Conservation (phyloP, 2,797 vertebrate species). For the Cyprinella venusta region DNA sequence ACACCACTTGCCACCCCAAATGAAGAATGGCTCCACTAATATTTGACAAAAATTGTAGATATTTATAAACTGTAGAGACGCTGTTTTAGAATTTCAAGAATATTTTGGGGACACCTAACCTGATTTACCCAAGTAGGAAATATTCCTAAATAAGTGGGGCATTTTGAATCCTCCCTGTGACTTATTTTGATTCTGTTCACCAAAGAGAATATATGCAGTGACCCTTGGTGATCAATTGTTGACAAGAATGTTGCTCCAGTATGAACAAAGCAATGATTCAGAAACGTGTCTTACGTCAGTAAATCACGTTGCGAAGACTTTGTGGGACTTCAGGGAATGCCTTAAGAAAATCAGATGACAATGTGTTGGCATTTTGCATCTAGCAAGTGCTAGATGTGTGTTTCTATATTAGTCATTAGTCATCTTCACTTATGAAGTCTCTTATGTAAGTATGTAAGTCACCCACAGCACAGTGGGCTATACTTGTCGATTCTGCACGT, state of each 20-base stretch:
- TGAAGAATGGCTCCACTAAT: not conserved
- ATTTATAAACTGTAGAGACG: not conserved
- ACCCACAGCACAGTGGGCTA: slow-evolving; percentile 21
- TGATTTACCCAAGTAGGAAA: not conserved
- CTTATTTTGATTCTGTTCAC: not conserved
- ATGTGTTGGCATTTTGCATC: not conserved
- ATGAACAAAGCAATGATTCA: not conserved
- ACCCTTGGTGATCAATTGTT: not conserved
- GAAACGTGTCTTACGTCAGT: slow-evolving; percentile 1
- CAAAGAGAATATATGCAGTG: not conserved
- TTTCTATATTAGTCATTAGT: slow-evolving; percentile 46
- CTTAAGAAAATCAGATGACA: slow-evolving; percentile 17
- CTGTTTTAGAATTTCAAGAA: not conserved
- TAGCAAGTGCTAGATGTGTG: slow-evolving; percentile 5
- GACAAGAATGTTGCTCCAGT: not conserved
- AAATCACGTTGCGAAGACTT: not conserved
- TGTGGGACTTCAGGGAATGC: not conserved
- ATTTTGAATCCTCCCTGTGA: not conserved
- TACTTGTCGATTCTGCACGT: not conserved
- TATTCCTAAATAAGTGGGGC: not conserved
- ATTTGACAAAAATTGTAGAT: not conserved
- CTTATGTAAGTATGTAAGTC: slow-evolving; percentile 47
- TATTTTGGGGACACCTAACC: not conserved
- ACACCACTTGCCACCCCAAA: not conserved
- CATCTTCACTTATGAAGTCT: slow-evolving; percentile 35